Percentiles rank a stretch among this genome's conserved stretches.
Evolutionary conservation across 2,888 invertebrate species (phyloP).

Genomic region (Euclidia mi): DNA sequence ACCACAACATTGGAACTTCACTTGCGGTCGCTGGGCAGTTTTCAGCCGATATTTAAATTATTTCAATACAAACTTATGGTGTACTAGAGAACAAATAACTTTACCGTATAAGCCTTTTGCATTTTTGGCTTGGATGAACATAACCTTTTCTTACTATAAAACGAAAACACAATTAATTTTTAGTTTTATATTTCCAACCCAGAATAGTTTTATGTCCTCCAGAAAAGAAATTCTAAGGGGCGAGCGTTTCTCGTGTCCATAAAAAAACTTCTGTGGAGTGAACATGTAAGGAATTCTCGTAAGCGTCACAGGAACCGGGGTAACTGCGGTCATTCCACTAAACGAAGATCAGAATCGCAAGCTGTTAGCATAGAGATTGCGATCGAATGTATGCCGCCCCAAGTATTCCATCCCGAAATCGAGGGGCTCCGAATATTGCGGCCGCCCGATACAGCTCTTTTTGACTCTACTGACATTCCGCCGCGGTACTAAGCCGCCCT

Average conservation of each 20-base stretch:
- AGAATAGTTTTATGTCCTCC: slow-evolving; percentile 72
- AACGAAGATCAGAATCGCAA: slow-evolving; percentile 90
- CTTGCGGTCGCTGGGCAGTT: no score
- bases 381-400: slow-evolving; percentile 87
- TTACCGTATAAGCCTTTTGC: no score
- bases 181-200: slow-evolving; percentile 54
- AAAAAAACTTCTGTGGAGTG: slow-evolving; percentile 85
- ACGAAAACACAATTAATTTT: slow-evolving; percentile 45
- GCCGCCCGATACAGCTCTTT: slow-evolving; percentile 82
- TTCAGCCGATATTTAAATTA: no score
- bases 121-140: slow-evolving; percentile 17
- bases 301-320: slow-evolving; percentile 85
- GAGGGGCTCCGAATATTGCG: slow-evolving; percentile 86
- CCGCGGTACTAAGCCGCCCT: slow-evolving; percentile 76
- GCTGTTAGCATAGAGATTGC: slow-evolving; percentile 90
- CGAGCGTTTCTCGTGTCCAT: slow-evolving; percentile 80
- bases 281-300: slow-evolving; percentile 86
- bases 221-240: slow-evolving; percentile 77
- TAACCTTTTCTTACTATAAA: slow-evolving; percentile 38
- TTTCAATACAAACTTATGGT: slow-evolving; percentile 1
- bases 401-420: slow-evolving; percentile 87
- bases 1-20: no score
- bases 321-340: slow-evolving; percentile 90
- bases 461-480: slow-evolving; percentile 82
- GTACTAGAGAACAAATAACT: no score